Conservation (phyloP, 2,113 vertebrate species). For the Eulemur macaco region DNA sequence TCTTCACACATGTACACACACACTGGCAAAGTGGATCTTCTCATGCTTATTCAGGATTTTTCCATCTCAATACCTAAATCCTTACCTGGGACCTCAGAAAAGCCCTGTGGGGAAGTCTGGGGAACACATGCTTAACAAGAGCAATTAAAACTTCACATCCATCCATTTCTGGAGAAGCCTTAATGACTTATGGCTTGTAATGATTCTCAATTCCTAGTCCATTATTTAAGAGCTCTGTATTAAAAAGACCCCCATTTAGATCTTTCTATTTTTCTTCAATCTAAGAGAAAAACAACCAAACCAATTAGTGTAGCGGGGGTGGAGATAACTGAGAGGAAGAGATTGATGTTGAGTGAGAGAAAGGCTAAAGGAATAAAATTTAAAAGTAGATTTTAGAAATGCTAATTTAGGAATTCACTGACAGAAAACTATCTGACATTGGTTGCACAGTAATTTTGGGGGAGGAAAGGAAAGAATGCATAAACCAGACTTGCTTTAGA, state of each 20-base stretch:
- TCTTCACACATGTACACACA: rapidly evolving
- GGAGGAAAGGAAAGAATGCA: not conserved
- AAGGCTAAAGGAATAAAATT: not conserved
- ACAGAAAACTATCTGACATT: not conserved
- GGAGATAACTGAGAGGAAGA: not conserved
- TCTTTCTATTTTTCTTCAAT: not conserved
- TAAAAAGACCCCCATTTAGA: not conserved
- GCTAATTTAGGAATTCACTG: not conserved
- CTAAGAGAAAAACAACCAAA: constrained; percentile 9
- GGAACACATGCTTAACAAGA: not conserved
- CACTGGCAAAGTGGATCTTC: not conserved
- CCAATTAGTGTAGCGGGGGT: not conserved
- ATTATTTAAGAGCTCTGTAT: not conserved
- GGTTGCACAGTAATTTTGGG: not conserved
- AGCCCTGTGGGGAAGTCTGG: not conserved
- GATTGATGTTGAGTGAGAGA: not conserved
- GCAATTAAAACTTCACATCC: not conserved
- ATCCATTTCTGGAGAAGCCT: not conserved
- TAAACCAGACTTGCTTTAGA: not conserved
- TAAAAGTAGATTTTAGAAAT: constrained; percentile 42
- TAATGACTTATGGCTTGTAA: not conserved
- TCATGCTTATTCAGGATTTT: not conserved
- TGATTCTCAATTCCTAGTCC: constrained; percentile 3
- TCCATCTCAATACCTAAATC: not conserved
- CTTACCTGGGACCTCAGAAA: not conserved